phyloP scores from a whole-genome alignment of 1,140 invertebrate genomes.

The Hesperophylax magnus region DNA sequence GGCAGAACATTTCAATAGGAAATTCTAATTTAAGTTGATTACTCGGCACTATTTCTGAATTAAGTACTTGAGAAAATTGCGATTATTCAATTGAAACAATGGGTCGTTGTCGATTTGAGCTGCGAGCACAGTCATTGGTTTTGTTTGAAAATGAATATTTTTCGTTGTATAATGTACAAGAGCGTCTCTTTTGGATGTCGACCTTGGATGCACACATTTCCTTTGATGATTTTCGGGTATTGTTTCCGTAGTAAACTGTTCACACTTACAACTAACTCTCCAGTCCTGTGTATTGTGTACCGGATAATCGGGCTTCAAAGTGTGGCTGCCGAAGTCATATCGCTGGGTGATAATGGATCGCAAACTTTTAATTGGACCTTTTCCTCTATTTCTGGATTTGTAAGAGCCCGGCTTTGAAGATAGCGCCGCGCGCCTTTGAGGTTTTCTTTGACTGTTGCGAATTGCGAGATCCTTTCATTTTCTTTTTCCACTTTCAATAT shows the following conservation, averaged over 20 bases:
- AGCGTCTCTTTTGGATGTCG: no score
- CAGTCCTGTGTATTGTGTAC: not conserved
- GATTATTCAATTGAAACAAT: conserved; percentile 21
- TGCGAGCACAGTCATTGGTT: no score
- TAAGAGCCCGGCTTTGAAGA: conserved; percentile 9
- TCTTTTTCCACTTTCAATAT: conserved; percentile 8
- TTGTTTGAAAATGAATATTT: no score
- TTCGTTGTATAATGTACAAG: no score
- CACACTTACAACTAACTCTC: no score
- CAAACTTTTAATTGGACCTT: conserved; percentile 40
- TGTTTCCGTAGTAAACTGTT: no score
- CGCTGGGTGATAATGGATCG: conserved; percentile 30
- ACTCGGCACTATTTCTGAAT: conserved; percentile 3
- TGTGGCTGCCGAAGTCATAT: conserved; percentile 16
- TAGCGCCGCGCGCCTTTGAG: not conserved
- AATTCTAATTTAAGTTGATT: not conserved
- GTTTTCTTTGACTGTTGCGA: conserved; percentile 11
- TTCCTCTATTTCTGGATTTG: conserved; percentile 17
- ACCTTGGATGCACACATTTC: no score
- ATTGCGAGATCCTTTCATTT: not conserved
- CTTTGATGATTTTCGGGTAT: no score
- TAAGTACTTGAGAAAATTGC: conserved; percentile 3
- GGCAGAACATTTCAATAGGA: not conserved
- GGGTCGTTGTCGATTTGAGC: not conserved
- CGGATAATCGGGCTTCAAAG: conserved; percentile 12